Percentiles rank a stretch among this genome's conserved stretches.
Conservation (phyloP, 2,888 invertebrate genomes). For the Desoria tigrina region DNA sequence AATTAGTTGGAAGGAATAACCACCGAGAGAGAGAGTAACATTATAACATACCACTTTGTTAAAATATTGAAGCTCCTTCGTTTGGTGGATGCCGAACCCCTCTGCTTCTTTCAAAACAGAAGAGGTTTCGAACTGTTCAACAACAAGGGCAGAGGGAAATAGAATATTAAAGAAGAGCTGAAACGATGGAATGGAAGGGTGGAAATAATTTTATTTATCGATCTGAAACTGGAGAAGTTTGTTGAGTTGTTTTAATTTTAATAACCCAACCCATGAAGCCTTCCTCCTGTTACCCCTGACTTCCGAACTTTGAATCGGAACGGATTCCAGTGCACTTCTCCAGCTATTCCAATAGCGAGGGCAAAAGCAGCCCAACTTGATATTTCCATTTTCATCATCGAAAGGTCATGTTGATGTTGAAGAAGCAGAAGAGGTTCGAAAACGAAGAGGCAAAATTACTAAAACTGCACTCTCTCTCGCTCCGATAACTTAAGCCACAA, state of each 20-base stretch:
- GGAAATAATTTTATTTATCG: slow-evolving; percentile 15
- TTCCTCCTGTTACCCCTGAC: too few species aligned
- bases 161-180: too few species aligned
- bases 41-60: background rate
- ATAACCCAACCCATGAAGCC: background rate
- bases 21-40: background rate
- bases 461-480: background rate
- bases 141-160: too few species aligned
- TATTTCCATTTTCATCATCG: background rate
- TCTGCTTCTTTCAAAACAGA: too few species aligned
- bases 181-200: background rate
- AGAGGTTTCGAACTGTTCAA: too few species aligned
- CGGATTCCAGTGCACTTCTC: too few species aligned
- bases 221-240: slow-evolving; percentile 8
- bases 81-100: background rate
- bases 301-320: background rate
- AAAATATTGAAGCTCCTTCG: background rate
- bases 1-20: too few species aligned
- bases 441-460: too few species aligned
- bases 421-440: background rate
- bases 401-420: slow-evolving; percentile 1
- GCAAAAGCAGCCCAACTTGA: too few species aligned
- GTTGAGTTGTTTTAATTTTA: slow-evolving; percentile 19
- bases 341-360: too few species aligned
- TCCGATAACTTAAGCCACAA: too few species aligned